These are phyloP conservation scores for Ameiurus melas DNA, from an alignment of 2,113 vertebrate genomes.

Conservation along the genomic window DNA sequence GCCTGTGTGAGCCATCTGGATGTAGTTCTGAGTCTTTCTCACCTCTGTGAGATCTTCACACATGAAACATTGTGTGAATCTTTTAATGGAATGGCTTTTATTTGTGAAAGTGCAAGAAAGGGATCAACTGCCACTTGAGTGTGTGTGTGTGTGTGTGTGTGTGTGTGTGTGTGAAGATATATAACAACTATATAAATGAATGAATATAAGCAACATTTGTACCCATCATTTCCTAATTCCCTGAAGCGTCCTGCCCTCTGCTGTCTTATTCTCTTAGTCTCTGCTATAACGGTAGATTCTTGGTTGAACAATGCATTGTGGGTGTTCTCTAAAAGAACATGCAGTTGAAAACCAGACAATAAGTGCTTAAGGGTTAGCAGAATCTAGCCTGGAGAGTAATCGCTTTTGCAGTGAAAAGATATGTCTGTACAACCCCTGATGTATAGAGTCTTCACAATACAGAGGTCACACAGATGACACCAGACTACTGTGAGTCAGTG, in stretches of 20 bases:
- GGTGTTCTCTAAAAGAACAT: constrained; percentile 39
- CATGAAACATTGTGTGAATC: constrained; percentile 2
- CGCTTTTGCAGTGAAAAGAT: constrained; percentile 48
- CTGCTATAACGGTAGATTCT: background rate
- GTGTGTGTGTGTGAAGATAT: background rate
- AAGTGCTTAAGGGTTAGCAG: constrained; percentile 36
- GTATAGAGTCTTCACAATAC: constrained; percentile 27
- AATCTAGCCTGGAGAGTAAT: constrained; percentile 47
- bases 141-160: no score
- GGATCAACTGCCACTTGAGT: background rate
- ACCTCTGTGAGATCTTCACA: background rate
- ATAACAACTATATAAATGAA: background rate
- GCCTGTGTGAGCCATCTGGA: constrained; percentile 40
- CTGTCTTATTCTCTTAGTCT: background rate
- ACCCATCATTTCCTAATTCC: background rate
- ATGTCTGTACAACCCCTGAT: constrained; percentile 59
- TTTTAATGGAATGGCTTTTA: background rate
- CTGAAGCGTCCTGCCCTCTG: background rate
- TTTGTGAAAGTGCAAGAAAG: background rate
- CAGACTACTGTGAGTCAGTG: constrained; percentile 42
- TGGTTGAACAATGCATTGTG: constrained; percentile 13
- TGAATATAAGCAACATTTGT: background rate
- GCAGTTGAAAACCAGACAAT: constrained; percentile 40
- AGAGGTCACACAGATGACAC: constrained; percentile 55
- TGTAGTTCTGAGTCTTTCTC: constrained; percentile 43